Conservation (phyloP, 2,888 invertebrate genomes). For the Polymixis lichenea region DNA sequence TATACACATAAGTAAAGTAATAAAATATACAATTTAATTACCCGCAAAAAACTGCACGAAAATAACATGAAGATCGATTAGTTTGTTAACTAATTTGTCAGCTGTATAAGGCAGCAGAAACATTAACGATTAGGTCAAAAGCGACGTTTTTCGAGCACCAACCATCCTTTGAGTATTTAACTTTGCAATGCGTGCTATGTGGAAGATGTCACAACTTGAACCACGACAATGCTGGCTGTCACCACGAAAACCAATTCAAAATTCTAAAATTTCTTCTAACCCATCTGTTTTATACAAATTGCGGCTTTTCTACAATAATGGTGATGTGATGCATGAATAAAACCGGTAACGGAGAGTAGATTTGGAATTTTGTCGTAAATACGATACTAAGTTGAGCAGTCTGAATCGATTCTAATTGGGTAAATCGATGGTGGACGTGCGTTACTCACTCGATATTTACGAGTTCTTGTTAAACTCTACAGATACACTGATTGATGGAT, state of each 20-base stretch:
- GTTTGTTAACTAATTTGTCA: slow-evolving; percentile 48
- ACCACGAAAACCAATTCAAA: slow-evolving; percentile 19
- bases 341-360: slow-evolving; percentile 31
- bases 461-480: slow-evolving; percentile 73
- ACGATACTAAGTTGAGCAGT: slow-evolving; percentile 51
- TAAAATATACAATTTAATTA: slow-evolving; percentile 36
- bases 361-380: background rate
- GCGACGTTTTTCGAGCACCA: slow-evolving; percentile 55
- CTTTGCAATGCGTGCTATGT: slow-evolving; percentile 71
- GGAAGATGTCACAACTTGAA: slow-evolving; percentile 79
- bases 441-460: slow-evolving; percentile 79
- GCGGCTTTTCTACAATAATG: background rate
- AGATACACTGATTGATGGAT: slow-evolving; percentile 75
- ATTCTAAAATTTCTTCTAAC: background rate
- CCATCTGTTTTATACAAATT: slow-evolving; percentile 2
- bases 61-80: slow-evolving; percentile 39
- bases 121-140: slow-evolving; percentile 57
- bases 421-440: slow-evolving; percentile 80
- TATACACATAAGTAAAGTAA: slow-evolving; percentile 26
- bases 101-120: slow-evolving; percentile 43
- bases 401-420: slow-evolving; percentile 84
- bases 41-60: slow-evolving; percentile 1
- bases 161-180: slow-evolving; percentile 64
- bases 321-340: background rate
- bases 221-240: slow-evolving; percentile 66